phyloP scores from a whole-genome alignment of 2,113 vertebrate genomes.

The Hydropotes inermis region DNA sequence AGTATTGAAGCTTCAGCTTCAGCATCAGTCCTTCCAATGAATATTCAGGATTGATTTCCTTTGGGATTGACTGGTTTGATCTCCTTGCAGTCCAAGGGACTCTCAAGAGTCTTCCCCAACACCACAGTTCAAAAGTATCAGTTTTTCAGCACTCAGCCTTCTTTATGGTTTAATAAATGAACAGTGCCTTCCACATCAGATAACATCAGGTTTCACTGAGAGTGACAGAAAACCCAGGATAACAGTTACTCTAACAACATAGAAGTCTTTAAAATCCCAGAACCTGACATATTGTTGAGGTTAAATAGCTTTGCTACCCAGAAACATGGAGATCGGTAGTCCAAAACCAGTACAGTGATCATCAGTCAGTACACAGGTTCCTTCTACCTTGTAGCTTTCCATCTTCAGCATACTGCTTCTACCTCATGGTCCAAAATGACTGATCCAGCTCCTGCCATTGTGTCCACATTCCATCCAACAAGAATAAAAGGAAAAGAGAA shows the following conservation, averaged over 20 bases:
- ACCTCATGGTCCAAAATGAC: not conserved
- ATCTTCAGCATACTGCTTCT: not conserved
- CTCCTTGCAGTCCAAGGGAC: not conserved
- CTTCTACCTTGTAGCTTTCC: not conserved
- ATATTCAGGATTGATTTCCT: not conserved
- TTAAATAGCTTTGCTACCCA: not conserved
- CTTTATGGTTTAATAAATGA: not conserved
- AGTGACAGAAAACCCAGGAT: not conserved
- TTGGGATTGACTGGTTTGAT: not conserved
- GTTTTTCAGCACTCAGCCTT: rapidly evolving
- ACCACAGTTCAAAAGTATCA: not conserved
- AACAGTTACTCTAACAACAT: not conserved
- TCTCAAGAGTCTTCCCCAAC: not conserved
- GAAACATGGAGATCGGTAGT: not conserved
- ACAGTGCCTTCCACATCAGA: not conserved
- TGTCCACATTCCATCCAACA: not conserved
- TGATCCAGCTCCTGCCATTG: not conserved
- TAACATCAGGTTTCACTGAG: not conserved
- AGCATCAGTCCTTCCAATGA: not conserved
- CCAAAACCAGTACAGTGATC: not conserved
- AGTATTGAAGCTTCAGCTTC: not conserved
- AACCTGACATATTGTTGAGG: not conserved
- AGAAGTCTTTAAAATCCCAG: not conserved
- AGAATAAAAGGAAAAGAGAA: not conserved
- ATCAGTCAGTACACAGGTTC: not conserved